A percentile compares a stretch with the other conserved stretches of the same genome.
Evolutionary conservation across 2,797 vertebrate species (phyloP).

Genomic region (Enteromius mattozi): DNA sequence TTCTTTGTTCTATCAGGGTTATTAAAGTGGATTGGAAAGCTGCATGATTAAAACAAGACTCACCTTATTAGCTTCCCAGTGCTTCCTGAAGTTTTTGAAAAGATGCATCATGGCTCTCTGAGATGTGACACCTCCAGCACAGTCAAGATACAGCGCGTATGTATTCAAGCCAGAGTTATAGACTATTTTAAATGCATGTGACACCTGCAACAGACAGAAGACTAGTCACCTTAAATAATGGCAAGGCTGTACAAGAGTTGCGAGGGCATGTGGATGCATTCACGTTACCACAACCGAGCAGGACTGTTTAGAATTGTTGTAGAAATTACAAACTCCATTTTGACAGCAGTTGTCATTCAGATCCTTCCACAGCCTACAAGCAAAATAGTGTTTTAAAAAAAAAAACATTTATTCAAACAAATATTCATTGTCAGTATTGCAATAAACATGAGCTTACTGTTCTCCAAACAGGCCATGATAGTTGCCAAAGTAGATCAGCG

Average conservation of each 20-base stretch:
- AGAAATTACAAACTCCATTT: conserved; percentile 75
- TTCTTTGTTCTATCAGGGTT: neutral
- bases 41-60: conserved; percentile 26
- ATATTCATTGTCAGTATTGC: neutral
- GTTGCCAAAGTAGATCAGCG: conserved; percentile 79
- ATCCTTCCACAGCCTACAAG: conserved; percentile 76
- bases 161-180: conserved; percentile 76
- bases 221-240: conserved; percentile 9
- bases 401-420: neutral
- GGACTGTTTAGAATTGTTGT: conserved; percentile 66
- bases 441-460: conserved; percentile 69
- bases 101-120: conserved; percentile 72
- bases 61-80: conserved; percentile 57
- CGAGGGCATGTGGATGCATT: neutral
- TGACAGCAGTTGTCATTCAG: conserved; percentile 79
- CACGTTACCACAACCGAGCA: conserved; percentile 69
- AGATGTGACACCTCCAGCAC: conserved; percentile 70
- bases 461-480: conserved; percentile 83
- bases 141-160: conserved; percentile 80
- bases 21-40: neutral
- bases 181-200: conserved; percentile 71
- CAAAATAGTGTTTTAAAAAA: conserved; percentile 6
- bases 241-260: neutral
- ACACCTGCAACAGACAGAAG: conserved; percentile 67
- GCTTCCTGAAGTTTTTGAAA: conserved; percentile 70